Evolutionary conservation across 2,113 vertebrate genomes (phyloP).

Genomic region (Terrapene triunguis): DNA sequence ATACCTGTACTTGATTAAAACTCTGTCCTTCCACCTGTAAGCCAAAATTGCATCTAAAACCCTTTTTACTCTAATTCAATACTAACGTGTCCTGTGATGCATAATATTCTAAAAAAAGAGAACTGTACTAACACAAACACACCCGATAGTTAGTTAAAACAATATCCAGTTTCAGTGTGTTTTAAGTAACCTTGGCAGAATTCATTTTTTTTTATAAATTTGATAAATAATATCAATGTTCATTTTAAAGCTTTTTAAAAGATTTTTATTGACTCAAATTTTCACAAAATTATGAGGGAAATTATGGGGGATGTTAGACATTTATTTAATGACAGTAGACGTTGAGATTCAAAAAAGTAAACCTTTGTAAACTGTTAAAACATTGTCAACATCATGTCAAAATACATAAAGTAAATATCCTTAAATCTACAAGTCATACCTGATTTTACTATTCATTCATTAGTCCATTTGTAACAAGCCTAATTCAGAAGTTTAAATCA

Average conservation of each 20-base stretch:
- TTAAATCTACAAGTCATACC: not conserved
- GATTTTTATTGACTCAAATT: not conserved
- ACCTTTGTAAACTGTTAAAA: not conserved
- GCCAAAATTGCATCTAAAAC: not conserved
- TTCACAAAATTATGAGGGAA: not conserved
- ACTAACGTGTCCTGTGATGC: not conserved
- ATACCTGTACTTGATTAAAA: not conserved
- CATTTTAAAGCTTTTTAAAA: not conserved
- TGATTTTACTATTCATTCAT: not conserved
- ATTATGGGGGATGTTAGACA: not conserved
- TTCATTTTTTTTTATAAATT: not conserved
- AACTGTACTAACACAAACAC: not conserved
- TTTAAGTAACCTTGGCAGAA: not conserved
- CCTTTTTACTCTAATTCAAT: not conserved
- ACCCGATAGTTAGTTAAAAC: accelerated
- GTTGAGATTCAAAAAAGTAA: not conserved
- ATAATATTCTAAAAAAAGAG: not conserved
- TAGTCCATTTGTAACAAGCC: not conserved
- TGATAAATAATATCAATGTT: not conserved
- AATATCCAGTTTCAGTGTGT: not conserved
- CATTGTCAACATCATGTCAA: not conserved
- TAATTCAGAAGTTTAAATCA: not conserved
- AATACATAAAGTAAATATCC: not conserved
- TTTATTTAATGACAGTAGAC: not conserved
- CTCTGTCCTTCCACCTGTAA: not conserved